Base-by-base conservation (phyloP, 2,113 vertebrate genomes). In the Dendrocopos noguchii region DNA sequence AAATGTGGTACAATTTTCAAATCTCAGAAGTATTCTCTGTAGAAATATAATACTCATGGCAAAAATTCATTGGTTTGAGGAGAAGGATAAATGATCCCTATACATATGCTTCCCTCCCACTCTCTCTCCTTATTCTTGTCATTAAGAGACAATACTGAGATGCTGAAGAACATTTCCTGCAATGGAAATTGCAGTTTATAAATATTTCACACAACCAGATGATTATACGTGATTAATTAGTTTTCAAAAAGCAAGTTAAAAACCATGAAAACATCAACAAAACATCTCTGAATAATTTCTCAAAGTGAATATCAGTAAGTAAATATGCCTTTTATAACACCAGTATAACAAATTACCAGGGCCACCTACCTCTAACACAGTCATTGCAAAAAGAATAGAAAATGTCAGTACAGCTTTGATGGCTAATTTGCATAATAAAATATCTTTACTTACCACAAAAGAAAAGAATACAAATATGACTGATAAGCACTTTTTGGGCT, bases 171-270 rank as follows among this genome's bases (percentile, higher is more conserved):
- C 12, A 77, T 87, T 93, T 92, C 33, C 72, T 80, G 67, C 64
- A 85, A 91, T 85, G 33, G 47, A 92, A 93, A 96, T 91, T 80
- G 52, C 14, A 82, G 64, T 81, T 92, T 85, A 95, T 92, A 95
- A 94, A 89, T 94, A 94, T 95, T 96, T 94, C 81, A 89, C 46
- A 74, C 71, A 89, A 89, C 28, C 31, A 53, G 64, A 87, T 87
- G 60, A 96, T 94, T 93, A 70, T 72, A 86, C 75, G 84, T 94
- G 92, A 95, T 94, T 96, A 93, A 93, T 96, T 93, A 87, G 46
- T 67, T 96, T 93, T 95, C 87, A 93, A 94, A 87, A 71, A 92
- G 36, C 60, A 74, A 90, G 75, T 82, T 89, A 63, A 94, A 95
- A 84, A 31, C 29, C 55, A 33, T 63, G 68, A 90, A 93, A 94